Base-by-base conservation (phyloP, 2,797 vertebrate species). In the Enteromius radiatus region DNA sequence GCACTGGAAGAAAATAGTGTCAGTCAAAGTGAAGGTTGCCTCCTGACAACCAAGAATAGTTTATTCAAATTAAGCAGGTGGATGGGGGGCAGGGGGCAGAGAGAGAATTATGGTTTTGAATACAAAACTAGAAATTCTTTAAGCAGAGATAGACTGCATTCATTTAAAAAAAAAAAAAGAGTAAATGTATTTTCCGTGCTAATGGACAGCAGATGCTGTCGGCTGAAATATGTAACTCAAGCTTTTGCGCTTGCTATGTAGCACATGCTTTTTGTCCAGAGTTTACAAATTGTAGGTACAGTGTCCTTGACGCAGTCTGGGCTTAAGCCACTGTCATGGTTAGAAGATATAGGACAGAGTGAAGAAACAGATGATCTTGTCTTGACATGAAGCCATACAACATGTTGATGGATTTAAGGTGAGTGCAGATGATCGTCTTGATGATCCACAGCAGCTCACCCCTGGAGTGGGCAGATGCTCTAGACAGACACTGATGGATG, bases 81-180 rank as follows among this genome's bases (percentile, higher is more conserved):
- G 63, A 74, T 68, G 70, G 43, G 67, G 65, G 56, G 76, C 28
- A 17, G 49, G 49, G 28, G 43, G 56, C 31, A 73, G 23, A 61
- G 59, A 79, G 31, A 61, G 77, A 83, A 71, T 64, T 89, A 89
- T 87, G 91, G 93, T 95, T 95, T 93, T 95, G 96, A 97, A 98
- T 97, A 91, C 93, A 90, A 91, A 97, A 97, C 96, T 95, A 96
- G 95, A 94, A 94, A 95, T 95, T 95, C 90, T 94, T 93, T 91
- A 89, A 94, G 90, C 84, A 81, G 86, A 91, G 93, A 92, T 93
- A 91, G 89, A 76, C 94, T 54, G 33, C 64, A 76, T 96, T 96
- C 94, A 96, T 96, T 33, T 7, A 94, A 96, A 49, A 49, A 95
- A 95, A 94, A 96, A 49, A 49, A 95, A 95, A 77, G 17, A 33